Base-by-base conservation (phyloP, 2,888 invertebrate species). In the Tenthredo mesomela region DNA sequence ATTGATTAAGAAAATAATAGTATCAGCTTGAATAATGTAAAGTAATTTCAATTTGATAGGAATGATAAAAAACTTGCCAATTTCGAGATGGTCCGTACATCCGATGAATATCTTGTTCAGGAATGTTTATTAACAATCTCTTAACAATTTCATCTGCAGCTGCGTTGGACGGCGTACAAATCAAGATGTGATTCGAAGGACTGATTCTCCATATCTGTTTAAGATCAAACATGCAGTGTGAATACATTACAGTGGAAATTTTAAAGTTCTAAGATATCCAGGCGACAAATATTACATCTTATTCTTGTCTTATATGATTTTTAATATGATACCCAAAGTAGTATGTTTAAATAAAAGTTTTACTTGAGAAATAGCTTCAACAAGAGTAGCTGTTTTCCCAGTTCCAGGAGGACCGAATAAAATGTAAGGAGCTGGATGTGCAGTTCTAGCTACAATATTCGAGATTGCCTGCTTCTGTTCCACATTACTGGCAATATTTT, bases 331-430 rank as follows among this genome's bases (percentile, higher is more conserved):
- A 33, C n/a, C 43, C 67, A 70, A 70, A 18, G 18, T 25, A 33
- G 18, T 25, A 33, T 70, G n/a, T 29, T 54, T 29, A 5, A 0
- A 58, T 15, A 18, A 61, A 61, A 80, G 15, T 40, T 80, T 80
- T 29, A 96, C 94, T 92, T 97, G 97, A 84, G 95, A 93, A 75
- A 97, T 95, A 6, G 96, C 93, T 93, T 97, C 97, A 1, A 96
- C 96, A 9, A 97, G 89, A 0, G 97, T 96, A 1, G 96, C 94
- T 0, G 97, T 97, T 93, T 97, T 97, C 75, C 96, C 96, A 21
- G 96, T 96, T 86, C 98, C 98, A 77, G 98, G 98, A 61, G 98
- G 98, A 1, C 98, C 98, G 93, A 96, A 98, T 70, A 98, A 94
- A 54, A 98, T 95, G 90, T 97, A 98, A 0, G 98, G 98, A 0